Evolutionary conservation across 2,888 invertebrate species (phyloP), one percentile per base, ranked within the genome.

Genomic region (Chesias legatella): DNA sequence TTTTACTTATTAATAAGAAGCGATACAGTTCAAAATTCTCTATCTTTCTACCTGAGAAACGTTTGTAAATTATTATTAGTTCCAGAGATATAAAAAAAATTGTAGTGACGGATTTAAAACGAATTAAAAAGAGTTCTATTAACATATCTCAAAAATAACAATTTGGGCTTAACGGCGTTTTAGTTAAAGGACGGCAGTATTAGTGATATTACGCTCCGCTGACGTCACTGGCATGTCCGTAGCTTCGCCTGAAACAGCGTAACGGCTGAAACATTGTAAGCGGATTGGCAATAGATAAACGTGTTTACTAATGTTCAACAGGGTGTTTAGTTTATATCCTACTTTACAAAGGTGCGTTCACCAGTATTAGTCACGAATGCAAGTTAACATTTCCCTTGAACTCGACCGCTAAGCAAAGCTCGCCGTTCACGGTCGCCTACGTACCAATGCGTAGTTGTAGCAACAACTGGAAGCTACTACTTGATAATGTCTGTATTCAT

Each of bases 311-410:
- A 41, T 51, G 36, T 45, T 46, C 30, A 48, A 40, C 40, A 44
- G 48, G 36, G 28, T 43, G 45, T 41, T 49, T 40, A 40, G 33
- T 25, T 38, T 37, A 44, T 42, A 48, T 43, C 35, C 35, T 45
- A 35, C 37, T 37, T 35, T 35, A 17, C 39, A 28, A 29, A 33
- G 26, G 29, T 23, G 28, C 33, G 22, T 44, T 45, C 29, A 32
- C 24, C 32, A 31, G 31, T 17, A 34, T 39, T 40, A 34, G 41
- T 53, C 48, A 52, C 46, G 49, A 50, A 41, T 50, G 43, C 41
- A 29, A 36, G 40, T 26, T 45, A 53, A 46, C 51, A 48, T 52
- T 62, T 58, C 51, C 68, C 69, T 70, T 70, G 70, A 71, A 69
- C 70, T 65, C 65, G 61, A 62, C 69, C 68, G 60, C 57, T 45